Base-by-base conservation (phyloP, 2,113 vertebrate genomes). In the Apodemus speciosus region DNA sequence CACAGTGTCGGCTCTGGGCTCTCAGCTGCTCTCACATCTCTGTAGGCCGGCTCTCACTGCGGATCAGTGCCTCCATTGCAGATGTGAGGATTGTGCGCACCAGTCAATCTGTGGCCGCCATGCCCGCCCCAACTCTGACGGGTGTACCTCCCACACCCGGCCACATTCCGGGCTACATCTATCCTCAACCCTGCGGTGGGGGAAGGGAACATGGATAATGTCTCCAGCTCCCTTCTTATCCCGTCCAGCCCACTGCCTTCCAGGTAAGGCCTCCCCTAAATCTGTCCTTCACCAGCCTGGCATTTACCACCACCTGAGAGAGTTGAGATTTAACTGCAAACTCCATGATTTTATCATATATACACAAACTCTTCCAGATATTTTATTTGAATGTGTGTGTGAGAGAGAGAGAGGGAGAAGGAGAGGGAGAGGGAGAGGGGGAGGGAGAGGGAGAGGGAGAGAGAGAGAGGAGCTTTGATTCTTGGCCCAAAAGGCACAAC, bases 341-440 rank as follows among this genome's bases (percentile, higher is more conserved):
- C 91, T 89, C 81, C 79, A 32, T 80, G 43, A 83, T 91, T 94
- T 95, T 95, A 87, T 89, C 90, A 51, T 90, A 89, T 80, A 87
- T 49, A 89, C 75, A 87, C 40, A 93, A 51, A 56, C 87, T 93
- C 77, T 92, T 92, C 92, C 92, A 96, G 87, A 88, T 93, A 95
- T 92, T 95, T 94, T 89, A 97, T 95, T 96, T 95, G 95, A 95
- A 93, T 95, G 90, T 87, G 90, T 53, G 51, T 60, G 58, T 60
- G 23, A 9, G 60, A 23, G 60, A 25, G 43, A 32, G 27, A 76
- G 43, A 83, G 38, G 38, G 38, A 72, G 77, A 90, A 68, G 92
- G 43, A 95, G 93, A 95, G 79, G 58, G 30, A 32, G 32, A 32
- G 18, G 53, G 38, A 40, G 25, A 46, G 25, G 46, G 40, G 14